Base-by-base conservation (phyloP, 2,113 vertebrate genomes). In the Entomyzon cyanotis region DNA sequence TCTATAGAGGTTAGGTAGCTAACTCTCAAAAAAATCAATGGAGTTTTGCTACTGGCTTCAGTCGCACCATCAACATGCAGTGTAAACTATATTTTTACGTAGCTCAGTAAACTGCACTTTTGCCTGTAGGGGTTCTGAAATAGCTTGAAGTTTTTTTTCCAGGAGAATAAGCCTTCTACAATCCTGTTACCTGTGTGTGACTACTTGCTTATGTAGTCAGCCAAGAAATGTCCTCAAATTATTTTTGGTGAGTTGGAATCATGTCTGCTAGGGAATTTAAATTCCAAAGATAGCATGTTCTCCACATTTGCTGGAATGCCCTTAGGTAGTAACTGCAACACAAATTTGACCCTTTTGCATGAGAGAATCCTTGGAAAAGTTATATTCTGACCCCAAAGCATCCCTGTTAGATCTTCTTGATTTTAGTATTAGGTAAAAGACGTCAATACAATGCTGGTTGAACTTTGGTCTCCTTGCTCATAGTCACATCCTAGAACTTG, bases 391-490 rank as follows among this genome's bases (percentile, higher is more conserved):
- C 15, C 22, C 13, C 7, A 33, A 28, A 55, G 2, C 6, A 15
- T 19, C 11, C 6, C 35, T 56, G 5, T 35, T 33, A 56, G 35
- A 11, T 41, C 20, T 67, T 44, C 21, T 37, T 42, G 6, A n/a
- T 12, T 74, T 82, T 42, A 31, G 6, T 35, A 21, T 58, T 8
- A 44, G 6, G 27, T 25, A 58, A 42, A 25, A n/a, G 1, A 3
- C 1, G 1, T 55, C 13, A 25, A 7, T 69, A 15, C 1, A 0
- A 10, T 2, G 0, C 9, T 31, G 17, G 9, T 11, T 70, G 46
- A 65, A 11, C 7, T 59, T 84, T 50, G 22, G 5, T 46, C 6
- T 77, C 30, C 7, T 60, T n/a, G 18, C 13, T 59, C 15, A 1
- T 27, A 58, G 33, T 17, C 10, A 7, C 50, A 37, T 7, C 27